Conservation (phyloP, 2,113 vertebrate genomes). For the Scortum barcoo region DNA sequence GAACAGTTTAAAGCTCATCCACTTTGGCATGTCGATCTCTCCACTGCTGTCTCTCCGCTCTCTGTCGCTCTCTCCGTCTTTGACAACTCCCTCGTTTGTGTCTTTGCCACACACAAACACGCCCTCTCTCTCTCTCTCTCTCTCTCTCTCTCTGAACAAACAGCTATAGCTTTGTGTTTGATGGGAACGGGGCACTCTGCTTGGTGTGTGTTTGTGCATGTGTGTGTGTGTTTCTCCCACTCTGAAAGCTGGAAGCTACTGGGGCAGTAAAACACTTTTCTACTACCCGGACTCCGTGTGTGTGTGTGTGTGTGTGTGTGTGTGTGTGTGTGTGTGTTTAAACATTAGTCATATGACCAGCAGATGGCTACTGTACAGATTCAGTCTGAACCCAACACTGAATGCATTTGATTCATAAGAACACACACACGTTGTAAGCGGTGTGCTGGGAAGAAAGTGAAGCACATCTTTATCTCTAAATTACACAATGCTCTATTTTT, state of each 20-base stretch:
- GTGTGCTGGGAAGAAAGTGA: neutral
- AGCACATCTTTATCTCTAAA: neutral
- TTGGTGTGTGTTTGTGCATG: conserved; percentile 17
- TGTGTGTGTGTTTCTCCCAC: conserved; percentile 39
- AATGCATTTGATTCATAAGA: conserved; percentile 60
- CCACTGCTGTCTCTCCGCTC: conserved; percentile 39
- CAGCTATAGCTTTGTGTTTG: conserved; percentile 68
- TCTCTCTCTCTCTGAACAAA: conserved; percentile 53
- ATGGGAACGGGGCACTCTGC: conserved; percentile 36
- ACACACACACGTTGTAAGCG: conserved; percentile 18
- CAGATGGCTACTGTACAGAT: conserved; percentile 64
- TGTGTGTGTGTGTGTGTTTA: conserved; percentile 12
- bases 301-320: neutral
- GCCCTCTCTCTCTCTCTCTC: conserved; percentile 39
- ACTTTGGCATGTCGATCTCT: conserved; percentile 83
- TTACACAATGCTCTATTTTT: neutral
- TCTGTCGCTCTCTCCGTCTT: conserved; percentile 41
- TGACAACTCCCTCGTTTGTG: conserved; percentile 65
- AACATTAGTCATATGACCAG: conserved; percentile 69
- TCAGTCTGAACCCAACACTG: conserved; percentile 35
- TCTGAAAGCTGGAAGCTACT: conserved; percentile 50
- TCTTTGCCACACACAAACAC: conserved; percentile 49
- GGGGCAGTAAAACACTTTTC: conserved; percentile 21
- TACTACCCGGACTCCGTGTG: neutral
- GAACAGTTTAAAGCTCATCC: conserved; percentile 87